These are phyloP conservation scores for Nasonia longicornis DNA, from an alignment of 1,140 invertebrate species.

Conservation along the genomic window DNA sequence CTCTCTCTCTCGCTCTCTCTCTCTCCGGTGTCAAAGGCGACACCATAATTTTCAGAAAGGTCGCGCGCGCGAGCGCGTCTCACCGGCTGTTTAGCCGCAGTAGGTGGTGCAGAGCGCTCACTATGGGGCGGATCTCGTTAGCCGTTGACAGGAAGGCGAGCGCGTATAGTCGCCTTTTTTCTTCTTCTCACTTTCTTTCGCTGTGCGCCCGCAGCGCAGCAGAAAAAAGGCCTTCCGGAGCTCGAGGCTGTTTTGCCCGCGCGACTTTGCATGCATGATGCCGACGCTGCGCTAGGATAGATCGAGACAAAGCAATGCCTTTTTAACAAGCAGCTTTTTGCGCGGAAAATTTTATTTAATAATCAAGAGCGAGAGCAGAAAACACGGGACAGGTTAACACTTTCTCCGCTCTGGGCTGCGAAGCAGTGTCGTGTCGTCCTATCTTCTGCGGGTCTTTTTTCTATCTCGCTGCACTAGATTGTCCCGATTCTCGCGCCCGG, in stretches of 20 bases:
- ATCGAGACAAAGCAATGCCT: neutral
- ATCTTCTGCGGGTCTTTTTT: constrained; percentile 30
- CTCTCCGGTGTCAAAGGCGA: neutral
- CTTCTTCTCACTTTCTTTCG: neutral
- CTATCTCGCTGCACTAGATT: neutral
- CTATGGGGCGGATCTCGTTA: constrained; percentile 57
- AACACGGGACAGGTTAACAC: neutral
- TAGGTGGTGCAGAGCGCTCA: constrained; percentile 11
- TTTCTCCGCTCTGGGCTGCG: neutral
- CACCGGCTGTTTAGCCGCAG: constrained; percentile 13
- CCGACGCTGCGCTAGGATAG: neutral
- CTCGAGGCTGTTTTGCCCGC: constrained; percentile 1
- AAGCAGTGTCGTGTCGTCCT: neutral
- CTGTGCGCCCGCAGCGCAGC: neutral
- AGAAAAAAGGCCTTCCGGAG: constrained; percentile 55
- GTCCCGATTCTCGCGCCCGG: constrained; percentile 21
- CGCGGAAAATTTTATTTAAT: neutral
- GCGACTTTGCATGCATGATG: constrained; percentile 6
- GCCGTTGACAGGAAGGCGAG: constrained; percentile 59
- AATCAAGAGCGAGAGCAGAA: neutral
- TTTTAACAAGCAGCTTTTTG: constrained; percentile 4
- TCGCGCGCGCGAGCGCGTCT: neutral
- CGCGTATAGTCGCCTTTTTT: constrained; percentile 49
- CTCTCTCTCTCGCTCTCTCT: neutral
- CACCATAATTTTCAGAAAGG: constrained; percentile 9